These are phyloP conservation scores for Rhyacophila evoluta DNA, from an alignment of 2,888 invertebrate genomes.

Conservation along the genomic window DNA sequence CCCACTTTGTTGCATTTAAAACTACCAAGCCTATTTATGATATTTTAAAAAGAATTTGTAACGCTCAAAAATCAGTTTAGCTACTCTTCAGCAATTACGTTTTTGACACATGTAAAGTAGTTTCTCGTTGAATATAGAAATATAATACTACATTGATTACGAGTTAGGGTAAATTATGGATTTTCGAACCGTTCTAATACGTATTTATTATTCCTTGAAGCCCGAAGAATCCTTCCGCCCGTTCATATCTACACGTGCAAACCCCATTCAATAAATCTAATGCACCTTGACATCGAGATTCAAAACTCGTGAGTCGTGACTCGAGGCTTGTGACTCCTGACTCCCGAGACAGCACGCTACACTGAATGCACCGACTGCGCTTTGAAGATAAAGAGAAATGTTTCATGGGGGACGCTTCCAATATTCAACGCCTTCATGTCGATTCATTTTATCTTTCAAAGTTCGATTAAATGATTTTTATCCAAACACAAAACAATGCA, in stretches of 20 bases:
- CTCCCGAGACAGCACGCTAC: not conserved
- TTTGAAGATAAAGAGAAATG: not conserved
- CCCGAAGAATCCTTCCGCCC: not conserved
- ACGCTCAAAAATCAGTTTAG: too few species aligned
- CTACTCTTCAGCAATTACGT: too few species aligned
- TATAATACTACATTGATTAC: too few species aligned
- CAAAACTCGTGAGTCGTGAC: not conserved
- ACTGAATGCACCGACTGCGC: not conserved
- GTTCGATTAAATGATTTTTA: too few species aligned
- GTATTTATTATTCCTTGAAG: not conserved
- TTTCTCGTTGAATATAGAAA: too few species aligned
- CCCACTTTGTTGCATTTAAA: too few species aligned
- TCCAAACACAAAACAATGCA: too few species aligned
- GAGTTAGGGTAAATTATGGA: too few species aligned
- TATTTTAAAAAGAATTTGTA: too few species aligned
- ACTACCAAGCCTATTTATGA: too few species aligned
- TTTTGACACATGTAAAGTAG: too few species aligned
- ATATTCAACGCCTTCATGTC: not conserved
- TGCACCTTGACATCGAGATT: constrained; percentile 8
- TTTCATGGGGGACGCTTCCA: not conserved
- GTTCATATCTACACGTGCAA: not conserved
- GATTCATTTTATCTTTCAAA: not conserved
- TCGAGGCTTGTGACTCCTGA: not conserved
- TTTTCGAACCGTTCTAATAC: too few species aligned
- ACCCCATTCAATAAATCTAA: not conserved